Conservation (phyloP, 2,797 vertebrate genomes). For the Acanthurus tractus region DNA sequence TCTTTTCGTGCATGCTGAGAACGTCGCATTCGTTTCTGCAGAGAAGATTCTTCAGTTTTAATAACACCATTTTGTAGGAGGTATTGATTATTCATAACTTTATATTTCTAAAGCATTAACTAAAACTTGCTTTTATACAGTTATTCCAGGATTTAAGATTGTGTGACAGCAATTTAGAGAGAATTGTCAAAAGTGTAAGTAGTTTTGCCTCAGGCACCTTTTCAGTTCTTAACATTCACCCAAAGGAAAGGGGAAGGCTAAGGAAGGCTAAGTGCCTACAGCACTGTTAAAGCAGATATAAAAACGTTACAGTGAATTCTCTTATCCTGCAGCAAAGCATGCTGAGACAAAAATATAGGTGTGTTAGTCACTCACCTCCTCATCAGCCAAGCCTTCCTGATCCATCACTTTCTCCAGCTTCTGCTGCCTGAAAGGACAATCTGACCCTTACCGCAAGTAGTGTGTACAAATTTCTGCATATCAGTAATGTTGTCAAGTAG, state of each 20-base stretch:
- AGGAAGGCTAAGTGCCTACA: neutral
- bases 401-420: slow-evolving; percentile 99
- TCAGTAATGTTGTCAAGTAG: too few relatives aligned
- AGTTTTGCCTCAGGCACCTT: too few relatives aligned
- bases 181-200: neutral
- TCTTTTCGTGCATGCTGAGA: slow-evolving; percentile 98
- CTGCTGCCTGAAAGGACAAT: slow-evolving; percentile 89
- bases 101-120: neutral
- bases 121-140: neutral
- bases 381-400: slow-evolving; percentile 95
- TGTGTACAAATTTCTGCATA: neutral
- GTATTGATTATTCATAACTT: neutral
- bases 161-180: neutral
- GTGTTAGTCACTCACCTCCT: slow-evolving; percentile 87
- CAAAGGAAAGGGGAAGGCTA: neutral
- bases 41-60: neutral
- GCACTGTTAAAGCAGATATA: neutral
- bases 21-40: slow-evolving; percentile 94
- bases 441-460: too few relatives aligned
- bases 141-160: neutral
- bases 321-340: too few relatives aligned
- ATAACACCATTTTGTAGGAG: neutral
- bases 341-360: neutral
- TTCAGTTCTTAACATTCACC: neutral
- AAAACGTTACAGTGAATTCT: neutral